phyloP scores from a whole-genome alignment of 2,888 invertebrate genomes.

The Drosophila helvetica region DNA sequence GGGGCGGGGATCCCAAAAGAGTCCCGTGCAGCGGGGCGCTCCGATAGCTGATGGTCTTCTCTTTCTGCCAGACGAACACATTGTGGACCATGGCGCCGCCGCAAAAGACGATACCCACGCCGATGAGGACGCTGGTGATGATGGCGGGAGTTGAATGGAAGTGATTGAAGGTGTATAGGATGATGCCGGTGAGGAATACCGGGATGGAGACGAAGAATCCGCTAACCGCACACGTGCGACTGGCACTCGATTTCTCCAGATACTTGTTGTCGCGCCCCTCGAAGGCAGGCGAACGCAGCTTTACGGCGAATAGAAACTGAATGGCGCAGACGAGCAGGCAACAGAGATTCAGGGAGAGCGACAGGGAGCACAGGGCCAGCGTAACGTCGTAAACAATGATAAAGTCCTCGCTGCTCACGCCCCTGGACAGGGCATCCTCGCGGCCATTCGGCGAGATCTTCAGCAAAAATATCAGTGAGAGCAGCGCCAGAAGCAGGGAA shows the following conservation, averaged over 20 bases:
- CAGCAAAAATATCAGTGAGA: slow-evolving; percentile 93
- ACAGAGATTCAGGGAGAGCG: slow-evolving; percentile 94
- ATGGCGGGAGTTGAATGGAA: slow-evolving; percentile 96
- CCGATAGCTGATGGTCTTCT: slow-evolving; percentile 92
- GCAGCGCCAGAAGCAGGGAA: slow-evolving; percentile 91
- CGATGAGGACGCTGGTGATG: slow-evolving; percentile 94
- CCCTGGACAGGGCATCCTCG: slow-evolving; percentile 82
- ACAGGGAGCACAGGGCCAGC: slow-evolving; percentile 93
- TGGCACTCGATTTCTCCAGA: slow-evolving; percentile 95
- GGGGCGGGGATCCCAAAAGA: slow-evolving; percentile 34
- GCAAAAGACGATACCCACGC: slow-evolving; percentile 95
- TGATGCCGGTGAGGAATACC: slow-evolving; percentile 95
- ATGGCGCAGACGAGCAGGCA: slow-evolving; percentile 96
- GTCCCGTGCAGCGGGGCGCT: slow-evolving; percentile 66
- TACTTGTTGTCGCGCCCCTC: slow-evolving; percentile 93
- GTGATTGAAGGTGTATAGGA: slow-evolving; percentile 95
- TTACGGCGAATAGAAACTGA: slow-evolving; percentile 96
- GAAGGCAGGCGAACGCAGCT: slow-evolving; percentile 93
- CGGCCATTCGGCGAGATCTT: slow-evolving; percentile 89
- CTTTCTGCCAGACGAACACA: slow-evolving; percentile 96
- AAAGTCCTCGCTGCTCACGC: slow-evolving; percentile 90
- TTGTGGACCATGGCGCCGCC: slow-evolving; percentile 97
- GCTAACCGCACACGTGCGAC: slow-evolving; percentile 94
- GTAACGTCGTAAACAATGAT: slow-evolving; percentile 96
- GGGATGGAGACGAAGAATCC: slow-evolving; percentile 98